phyloP scores from a whole-genome alignment of 2,797 vertebrate genomes.

The Mus caroli region DNA sequence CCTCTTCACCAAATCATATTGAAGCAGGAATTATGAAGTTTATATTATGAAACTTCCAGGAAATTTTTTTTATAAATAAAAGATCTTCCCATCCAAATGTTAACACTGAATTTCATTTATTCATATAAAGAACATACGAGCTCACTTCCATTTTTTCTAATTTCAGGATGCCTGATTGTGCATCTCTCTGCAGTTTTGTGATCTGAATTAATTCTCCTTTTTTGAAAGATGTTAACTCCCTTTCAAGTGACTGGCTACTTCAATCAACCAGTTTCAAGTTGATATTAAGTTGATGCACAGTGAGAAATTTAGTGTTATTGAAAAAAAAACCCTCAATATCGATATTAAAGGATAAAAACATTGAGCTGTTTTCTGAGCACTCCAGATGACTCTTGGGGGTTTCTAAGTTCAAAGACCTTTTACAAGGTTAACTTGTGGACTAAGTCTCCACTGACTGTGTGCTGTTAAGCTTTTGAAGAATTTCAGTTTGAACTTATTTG shows the following conservation, averaged over 20 bases:
- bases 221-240: slow-evolving; percentile 6
- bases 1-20: not conserved
- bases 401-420: slow-evolving; percentile 9
- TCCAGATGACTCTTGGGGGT: not conserved
- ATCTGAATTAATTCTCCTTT: slow-evolving; percentile 18
- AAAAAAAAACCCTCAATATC: not conserved
- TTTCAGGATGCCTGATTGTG: not conserved
- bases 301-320: slow-evolving; percentile 10
- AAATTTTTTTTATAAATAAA: slow-evolving; percentile 29
- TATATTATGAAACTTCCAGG: slow-evolving; percentile 28
- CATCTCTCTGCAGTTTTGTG: not conserved
- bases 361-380: slow-evolving; percentile 13
- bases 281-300: slow-evolving; percentile 13
- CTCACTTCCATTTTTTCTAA: not conserved
- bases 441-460: not conserved
- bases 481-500: not conserved
- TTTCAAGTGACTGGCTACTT: slow-evolving; percentile 38
- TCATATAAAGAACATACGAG: not conserved
- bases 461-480: not conserved
- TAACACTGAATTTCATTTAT: slow-evolving; percentile 20
- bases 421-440: not conserved
- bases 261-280: not conserved
- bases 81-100: not conserved
- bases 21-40: not conserved
- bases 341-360: not conserved